Percentiles rank a stretch among this genome's conserved stretches.
These are phyloP conservation scores for Pantala flavescens DNA, from an alignment of 1,140 invertebrate species.

Conservation along the genomic window DNA sequence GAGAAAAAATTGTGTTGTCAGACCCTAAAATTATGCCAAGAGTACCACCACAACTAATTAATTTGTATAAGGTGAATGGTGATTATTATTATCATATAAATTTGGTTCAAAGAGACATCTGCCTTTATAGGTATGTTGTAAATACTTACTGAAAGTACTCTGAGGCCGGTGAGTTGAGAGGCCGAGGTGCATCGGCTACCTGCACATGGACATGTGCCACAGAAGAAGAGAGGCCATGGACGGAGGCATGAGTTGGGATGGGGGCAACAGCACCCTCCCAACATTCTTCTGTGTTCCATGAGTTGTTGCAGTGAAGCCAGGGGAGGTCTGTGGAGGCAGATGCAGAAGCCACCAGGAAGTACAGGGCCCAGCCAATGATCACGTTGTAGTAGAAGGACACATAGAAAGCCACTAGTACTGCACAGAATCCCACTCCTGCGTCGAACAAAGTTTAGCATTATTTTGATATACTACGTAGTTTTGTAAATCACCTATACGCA, in stretches of 20 bases:
- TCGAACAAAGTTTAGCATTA: constrained; percentile 24
- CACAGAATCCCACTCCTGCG: constrained; percentile 72
- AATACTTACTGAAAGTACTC: constrained; percentile 50
- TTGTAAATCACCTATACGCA: too few species aligned
- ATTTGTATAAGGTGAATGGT: too few species aligned
- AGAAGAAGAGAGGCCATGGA: neutral
- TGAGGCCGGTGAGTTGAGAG: constrained; percentile 49
- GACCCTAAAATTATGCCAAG: too few species aligned
- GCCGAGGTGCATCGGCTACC: constrained; percentile 32
- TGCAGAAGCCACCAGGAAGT: constrained; percentile 68
- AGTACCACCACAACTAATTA: too few species aligned
- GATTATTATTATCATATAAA: too few species aligned
- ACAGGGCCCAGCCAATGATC: constrained; percentile 81
- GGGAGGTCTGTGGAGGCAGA: constrained; percentile 52
- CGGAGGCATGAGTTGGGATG: constrained; percentile 12
- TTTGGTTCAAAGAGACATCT: too few species aligned
- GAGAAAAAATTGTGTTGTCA: too few species aligned
- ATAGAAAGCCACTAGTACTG: constrained; percentile 78
- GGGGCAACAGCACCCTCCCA: constrained; percentile 36
- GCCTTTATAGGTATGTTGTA: too few species aligned
- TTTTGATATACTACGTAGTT: too few species aligned
- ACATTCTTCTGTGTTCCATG: constrained; percentile 77
- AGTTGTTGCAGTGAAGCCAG: constrained; percentile 76
- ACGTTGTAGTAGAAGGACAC: constrained; percentile 90
- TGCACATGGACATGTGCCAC: constrained; percentile 24